Evolutionary conservation across 92 coral and sea anemone genomes (phyloP).

Genomic region (Scolanthus callimorphus): DNA sequence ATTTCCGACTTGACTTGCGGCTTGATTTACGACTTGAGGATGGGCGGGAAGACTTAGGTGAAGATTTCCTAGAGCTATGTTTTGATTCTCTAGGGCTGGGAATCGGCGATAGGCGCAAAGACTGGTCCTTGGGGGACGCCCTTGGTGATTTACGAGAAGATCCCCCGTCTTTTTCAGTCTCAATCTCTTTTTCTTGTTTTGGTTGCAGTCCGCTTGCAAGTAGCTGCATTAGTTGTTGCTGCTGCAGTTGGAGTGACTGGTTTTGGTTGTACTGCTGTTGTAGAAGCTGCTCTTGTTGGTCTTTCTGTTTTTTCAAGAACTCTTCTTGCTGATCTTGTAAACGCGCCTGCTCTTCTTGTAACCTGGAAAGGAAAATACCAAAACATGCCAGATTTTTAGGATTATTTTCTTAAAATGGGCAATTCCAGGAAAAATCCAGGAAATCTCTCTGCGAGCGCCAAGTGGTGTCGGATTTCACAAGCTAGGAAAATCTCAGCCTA

Average conservation of each 20-base stretch:
- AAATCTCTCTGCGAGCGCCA: no score
- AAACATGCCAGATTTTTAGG: no score
- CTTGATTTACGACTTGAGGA: slow-evolving; percentile 38
- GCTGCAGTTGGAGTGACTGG: slow-evolving; percentile 78
- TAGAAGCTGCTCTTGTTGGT: slow-evolving; percentile 85
- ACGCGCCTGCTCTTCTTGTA: slow-evolving; percentile 86
- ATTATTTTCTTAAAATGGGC: no score
- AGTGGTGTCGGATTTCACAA: no score
- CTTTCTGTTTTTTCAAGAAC: slow-evolving; percentile 72
- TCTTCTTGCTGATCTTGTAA: slow-evolving; percentile 91
- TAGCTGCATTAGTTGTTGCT: slow-evolving; percentile 65
- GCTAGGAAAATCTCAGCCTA: not conserved
- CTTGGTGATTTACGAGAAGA: slow-evolving; percentile 32
- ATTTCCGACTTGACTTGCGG: slow-evolving; percentile 31
- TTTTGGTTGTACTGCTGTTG: slow-evolving; percentile 82
- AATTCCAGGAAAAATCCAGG: no score
- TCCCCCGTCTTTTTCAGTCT: slow-evolving; percentile 17
- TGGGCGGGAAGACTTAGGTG: slow-evolving; percentile 53
- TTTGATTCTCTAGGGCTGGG: slow-evolving; percentile 33
- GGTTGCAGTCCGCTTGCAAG: slow-evolving; percentile 63
- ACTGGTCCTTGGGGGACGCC: slow-evolving; percentile 13
- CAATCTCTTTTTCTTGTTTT: slow-evolving; percentile 34
- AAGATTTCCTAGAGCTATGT: slow-evolving; percentile 35
- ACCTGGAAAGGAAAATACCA: slow-evolving; percentile 6
- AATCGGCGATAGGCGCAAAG: slow-evolving; percentile 19